These are phyloP conservation scores for Cichlasoma orientale DNA, from an alignment of 2,797 vertebrate genomes.

Conservation along the genomic window DNA sequence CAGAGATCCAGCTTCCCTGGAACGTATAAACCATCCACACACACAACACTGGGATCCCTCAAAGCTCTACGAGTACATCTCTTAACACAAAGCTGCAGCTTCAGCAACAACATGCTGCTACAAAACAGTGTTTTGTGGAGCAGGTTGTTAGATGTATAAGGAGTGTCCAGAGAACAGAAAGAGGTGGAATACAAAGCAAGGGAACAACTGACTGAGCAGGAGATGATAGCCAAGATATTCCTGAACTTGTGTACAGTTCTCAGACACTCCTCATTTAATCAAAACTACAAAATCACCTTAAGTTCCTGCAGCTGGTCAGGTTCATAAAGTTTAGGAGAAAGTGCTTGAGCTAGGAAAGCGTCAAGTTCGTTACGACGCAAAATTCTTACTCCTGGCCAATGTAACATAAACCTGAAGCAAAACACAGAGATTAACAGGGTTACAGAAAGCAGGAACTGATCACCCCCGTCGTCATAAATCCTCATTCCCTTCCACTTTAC, in stretches of 20 bases:
- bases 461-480: neutral
- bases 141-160: slow-evolving; percentile 48
- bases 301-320: slow-evolving; percentile 98
- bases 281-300: slow-evolving; percentile 86
- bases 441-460: slow-evolving; percentile 62
- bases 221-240: neutral
- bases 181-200: neutral
- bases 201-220: neutral
- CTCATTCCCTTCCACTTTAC: slow-evolving; percentile 1
- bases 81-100: slow-evolving; percentile 54
- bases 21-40: slow-evolving; percentile 68
- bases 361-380: slow-evolving; percentile 96
- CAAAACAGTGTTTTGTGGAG: slow-evolving; percentile 30
- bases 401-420: slow-evolving; percentile 93
- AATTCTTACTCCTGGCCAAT: slow-evolving; percentile 96
- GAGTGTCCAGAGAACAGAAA: slow-evolving; percentile 64
- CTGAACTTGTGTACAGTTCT: slow-evolving; percentile 27
- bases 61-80: slow-evolving; percentile 36
- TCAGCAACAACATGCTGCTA: slow-evolving; percentile 51
- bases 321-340: slow-evolving; percentile 97
- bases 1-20: neutral
- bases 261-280: slow-evolving; percentile 64
- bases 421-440: slow-evolving; percentile 74
- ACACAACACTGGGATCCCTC: slow-evolving; percentile 28
- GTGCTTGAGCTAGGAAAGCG: slow-evolving; percentile 94